These are phyloP conservation scores for Distichodus sexfasciatus DNA, from an alignment of 2,797 vertebrate genomes.

Conservation along the genomic window DNA sequence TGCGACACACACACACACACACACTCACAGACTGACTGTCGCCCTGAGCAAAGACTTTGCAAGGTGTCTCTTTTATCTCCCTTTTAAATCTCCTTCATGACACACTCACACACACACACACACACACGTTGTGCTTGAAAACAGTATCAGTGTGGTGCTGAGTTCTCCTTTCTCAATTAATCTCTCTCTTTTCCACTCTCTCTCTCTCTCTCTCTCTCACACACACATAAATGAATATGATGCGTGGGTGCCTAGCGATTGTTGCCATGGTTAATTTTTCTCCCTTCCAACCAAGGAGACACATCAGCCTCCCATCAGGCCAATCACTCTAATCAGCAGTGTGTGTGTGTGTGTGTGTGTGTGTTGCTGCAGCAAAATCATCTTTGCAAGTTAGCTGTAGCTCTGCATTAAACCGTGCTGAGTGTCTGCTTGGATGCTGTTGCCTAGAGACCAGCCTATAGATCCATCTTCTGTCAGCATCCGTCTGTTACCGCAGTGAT, in stretches of 20 bases:
- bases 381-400: neutral
- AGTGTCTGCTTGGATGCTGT: conserved; percentile 40
- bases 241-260: neutral
- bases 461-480: neutral
- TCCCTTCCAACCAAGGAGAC: conserved; percentile 6
- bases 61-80: neutral
- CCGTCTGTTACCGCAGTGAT: neutral
- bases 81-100: neutral
- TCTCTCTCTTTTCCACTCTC: neutral
- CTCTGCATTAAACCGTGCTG: neutral
- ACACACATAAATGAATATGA: conserved; percentile 1
- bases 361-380: neutral
- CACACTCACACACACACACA: neutral
- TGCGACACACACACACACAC: neutral
- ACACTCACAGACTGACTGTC: neutral
- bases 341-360: conserved; percentile 7
- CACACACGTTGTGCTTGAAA: no score
- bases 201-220: neutral
- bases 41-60: no score
- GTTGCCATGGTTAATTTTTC: conserved; percentile 30
- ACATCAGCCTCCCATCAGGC: conserved; percentile 12
- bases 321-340: neutral
- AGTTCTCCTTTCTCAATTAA: conserved; percentile 3
- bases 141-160: no score
- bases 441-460: conserved; percentile 60